Conservation (phyloP, 2,797 vertebrate genomes). For the Phalanger gymnotis region DNA sequence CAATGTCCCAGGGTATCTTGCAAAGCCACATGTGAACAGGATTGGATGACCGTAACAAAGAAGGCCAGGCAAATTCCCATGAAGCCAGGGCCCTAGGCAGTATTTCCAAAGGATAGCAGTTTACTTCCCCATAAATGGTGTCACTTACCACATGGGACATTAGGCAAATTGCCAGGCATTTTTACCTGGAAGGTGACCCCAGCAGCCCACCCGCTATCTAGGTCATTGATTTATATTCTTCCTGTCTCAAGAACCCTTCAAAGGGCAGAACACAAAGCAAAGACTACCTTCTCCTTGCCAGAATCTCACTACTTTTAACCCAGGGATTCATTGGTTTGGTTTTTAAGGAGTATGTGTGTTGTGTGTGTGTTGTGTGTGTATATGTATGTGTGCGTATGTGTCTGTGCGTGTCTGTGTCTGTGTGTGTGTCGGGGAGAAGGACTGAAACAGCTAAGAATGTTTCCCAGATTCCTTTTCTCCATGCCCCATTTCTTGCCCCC, state of each 20-base stretch:
- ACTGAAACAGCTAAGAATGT: not conserved
- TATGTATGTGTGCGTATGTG: not conserved
- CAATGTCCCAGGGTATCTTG: conserved; percentile 21
- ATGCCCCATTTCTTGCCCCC: too few relatives aligned
- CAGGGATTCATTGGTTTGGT: conserved; percentile 13
- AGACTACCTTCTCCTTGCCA: not conserved
- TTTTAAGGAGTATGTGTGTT: not conserved
- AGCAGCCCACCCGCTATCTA: not conserved
- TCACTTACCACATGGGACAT: not conserved
- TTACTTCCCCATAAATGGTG: not conserved
- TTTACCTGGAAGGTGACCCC: not conserved
- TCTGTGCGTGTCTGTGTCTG: not conserved
- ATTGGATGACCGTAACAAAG: not conserved
- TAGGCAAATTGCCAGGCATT: conserved; percentile 5
- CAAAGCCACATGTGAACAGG: conserved; percentile 33
- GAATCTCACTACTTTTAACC: conserved; percentile 6
- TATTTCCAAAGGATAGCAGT: not conserved
- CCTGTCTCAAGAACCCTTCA: not conserved
- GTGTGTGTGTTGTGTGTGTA: too few relatives aligned
- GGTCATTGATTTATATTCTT: conserved; percentile 3
- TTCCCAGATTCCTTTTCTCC: not conserved
- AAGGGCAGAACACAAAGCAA: not conserved
- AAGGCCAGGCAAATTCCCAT: not conserved
- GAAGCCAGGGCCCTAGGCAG: not conserved
- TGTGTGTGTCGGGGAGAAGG: not conserved